A percentile compares a stretch with the other conserved stretches of the same genome.
These are phyloP conservation scores for Heliconius sara DNA, from an alignment of 2,888 invertebrate genomes.

Conservation along the genomic window DNA sequence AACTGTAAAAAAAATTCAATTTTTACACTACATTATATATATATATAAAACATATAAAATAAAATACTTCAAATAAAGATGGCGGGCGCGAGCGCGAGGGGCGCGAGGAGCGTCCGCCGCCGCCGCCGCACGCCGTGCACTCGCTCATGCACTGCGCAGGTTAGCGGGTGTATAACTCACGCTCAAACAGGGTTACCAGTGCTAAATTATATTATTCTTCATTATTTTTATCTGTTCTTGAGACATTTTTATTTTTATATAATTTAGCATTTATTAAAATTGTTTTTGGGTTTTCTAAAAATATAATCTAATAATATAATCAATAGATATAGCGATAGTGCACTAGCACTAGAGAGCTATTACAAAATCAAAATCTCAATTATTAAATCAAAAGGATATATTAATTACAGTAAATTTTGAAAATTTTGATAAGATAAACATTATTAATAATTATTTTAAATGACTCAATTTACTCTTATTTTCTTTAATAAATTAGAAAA, in stretches of 20 bases:
- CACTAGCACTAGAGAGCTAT: too few species aligned
- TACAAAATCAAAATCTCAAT: too few species aligned
- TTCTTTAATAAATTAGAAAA: background rate
- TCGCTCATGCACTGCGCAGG: conserved; percentile 93
- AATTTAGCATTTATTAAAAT: background rate
- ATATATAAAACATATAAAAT: background rate
- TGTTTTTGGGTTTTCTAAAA: too few species aligned
- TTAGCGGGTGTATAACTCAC: conserved; percentile 57
- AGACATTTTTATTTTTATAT: background rate
- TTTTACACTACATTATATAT: background rate
- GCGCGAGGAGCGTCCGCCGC: conserved; percentile 88
- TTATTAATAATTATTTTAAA: too few species aligned
- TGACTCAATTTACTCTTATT: background rate
- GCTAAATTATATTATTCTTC: background rate
- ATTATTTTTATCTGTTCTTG: background rate
- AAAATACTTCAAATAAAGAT: conserved; percentile 66
- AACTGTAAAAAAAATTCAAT: too few species aligned
- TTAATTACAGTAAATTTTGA: too few species aligned
- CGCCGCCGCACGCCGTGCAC: conserved; percentile 86
- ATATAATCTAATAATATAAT: too few species aligned
- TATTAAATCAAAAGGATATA: too few species aligned
- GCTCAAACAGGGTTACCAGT: conserved; percentile 31
- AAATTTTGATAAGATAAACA: too few species aligned
- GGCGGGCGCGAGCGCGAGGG: conserved; percentile 74
- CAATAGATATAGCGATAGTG: too few species aligned